These are phyloP conservation scores for Asteroscopus sphinx DNA, from an alignment of 2,888 invertebrate species.

Conservation along the genomic window DNA sequence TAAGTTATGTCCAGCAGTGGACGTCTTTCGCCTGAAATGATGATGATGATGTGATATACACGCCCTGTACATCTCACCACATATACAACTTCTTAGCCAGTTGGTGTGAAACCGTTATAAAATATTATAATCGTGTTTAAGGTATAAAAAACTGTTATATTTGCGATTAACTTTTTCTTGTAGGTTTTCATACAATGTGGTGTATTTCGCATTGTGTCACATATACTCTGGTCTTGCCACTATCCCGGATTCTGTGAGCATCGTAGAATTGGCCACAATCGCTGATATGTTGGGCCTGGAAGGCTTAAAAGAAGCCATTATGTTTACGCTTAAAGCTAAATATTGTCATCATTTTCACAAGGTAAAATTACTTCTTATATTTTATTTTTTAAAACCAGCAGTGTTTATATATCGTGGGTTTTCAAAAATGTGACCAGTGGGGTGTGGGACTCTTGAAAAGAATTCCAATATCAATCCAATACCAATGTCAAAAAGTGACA, in stretches of 20 bases:
- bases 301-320: slow-evolving; percentile 97
- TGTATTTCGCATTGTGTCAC: slow-evolving; percentile 97
- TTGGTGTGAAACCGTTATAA: neutral
- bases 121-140: no score
- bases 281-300: slow-evolving; percentile 97
- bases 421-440: no score
- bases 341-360: slow-evolving; percentile 98
- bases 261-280: slow-evolving; percentile 96
- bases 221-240: slow-evolving; percentile 98
- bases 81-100: neutral
- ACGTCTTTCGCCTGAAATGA: no score
- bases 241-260: slow-evolving; percentile 95
- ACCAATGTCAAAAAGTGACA: no score
- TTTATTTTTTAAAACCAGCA: no score
- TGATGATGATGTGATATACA: no score
- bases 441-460: no score
- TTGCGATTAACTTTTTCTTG: slow-evolving; percentile 34
- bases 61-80: no score
- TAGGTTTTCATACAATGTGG: slow-evolving; percentile 95
- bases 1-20: no score
- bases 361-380: slow-evolving; percentile 78
- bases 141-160: no score
- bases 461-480: no score
- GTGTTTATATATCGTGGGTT: no score
- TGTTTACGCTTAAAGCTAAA: slow-evolving; percentile 95